Conservation (phyloP, 1,140 invertebrate genomes). For the Papilio polyxenes region DNA sequence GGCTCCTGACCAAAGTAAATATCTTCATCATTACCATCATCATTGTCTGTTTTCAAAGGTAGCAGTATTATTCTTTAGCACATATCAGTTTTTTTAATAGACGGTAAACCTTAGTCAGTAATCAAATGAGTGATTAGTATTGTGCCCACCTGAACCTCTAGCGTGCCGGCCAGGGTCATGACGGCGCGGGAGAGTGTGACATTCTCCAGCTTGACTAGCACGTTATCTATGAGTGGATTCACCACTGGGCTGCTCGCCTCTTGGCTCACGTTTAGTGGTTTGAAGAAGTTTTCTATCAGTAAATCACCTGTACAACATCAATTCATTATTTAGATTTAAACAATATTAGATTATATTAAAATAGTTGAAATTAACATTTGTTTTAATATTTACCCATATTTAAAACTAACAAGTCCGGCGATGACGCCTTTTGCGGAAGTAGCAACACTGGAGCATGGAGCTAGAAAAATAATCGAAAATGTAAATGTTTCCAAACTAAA, state of each 20-base stretch:
- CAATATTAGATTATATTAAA: not conserved
- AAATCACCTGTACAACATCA: conserved; percentile 82
- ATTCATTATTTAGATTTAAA: not conserved
- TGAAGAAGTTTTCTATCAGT: conserved; percentile 90
- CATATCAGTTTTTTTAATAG: too few relatives aligned
- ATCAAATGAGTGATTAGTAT: conserved; percentile 18
- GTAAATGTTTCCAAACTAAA: not conserved
- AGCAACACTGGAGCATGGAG: conserved; percentile 87
- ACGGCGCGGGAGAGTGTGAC: conserved; percentile 87
- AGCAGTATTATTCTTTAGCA: too few relatives aligned
- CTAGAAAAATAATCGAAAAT: conserved; percentile 45
- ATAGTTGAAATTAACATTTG: not conserved
- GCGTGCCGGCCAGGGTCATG: conserved; percentile 85
- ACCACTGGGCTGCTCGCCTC: conserved; percentile 58
- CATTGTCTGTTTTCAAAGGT: not conserved
- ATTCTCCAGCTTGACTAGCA: conserved; percentile 85
- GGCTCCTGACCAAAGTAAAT: conserved; percentile 82
- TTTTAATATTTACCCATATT: conserved; percentile 83
- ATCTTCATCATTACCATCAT: not conserved
- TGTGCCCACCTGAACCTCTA: conserved; percentile 85
- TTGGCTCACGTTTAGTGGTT: conserved; percentile 78
- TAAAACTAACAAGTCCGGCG: conserved; percentile 89
- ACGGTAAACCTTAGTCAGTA: too few relatives aligned
- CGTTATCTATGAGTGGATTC: conserved; percentile 85
- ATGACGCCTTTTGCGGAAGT: conserved; percentile 89